Evolutionary conservation across 2,797 vertebrate species (phyloP), one percentile per base, ranked within the genome.

Genomic region (Thamnophis elegans): DNA sequence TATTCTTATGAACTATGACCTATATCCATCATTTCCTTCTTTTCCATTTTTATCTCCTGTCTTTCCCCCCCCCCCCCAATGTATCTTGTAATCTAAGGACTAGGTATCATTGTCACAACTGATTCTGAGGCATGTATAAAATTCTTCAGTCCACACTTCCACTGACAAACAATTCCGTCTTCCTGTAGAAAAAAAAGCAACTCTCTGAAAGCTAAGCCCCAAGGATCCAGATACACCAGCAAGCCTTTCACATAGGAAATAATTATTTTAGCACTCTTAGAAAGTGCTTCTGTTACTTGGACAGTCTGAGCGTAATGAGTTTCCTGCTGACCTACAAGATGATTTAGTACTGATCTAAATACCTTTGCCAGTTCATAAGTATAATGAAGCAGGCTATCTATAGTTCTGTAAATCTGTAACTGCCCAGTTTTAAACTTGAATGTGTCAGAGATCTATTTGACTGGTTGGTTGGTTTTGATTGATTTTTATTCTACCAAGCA

Each of bases 181-280:
- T 98, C 97, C 98, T 98, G 97, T 94, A 97, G 97, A 98, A 98
- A 95, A 97, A 98, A 98, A 95, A 97, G 97, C 96, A 95, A 96
- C 97, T 97, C 98, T 97, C 97, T 91, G 93, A 97, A 97, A 97
- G 97, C 94, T 47, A 89, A 96, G 95, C 97, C 96, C 96, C 1
- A 91, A 97, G 97, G 98, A 98, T 97, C 97, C 96, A 93, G 62
- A 93, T 96, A 92, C 97, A 96, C 96, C 96, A 95, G 97, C 91
- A 95, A 96, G 97, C 95, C 95, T 96, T 97, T 97, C 97, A 97
- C 98, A 97, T 98, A 97, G 98, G 98, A 98, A 97, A 97, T 97
- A 92, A 92, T 97, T 96, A 6, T 94, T 96, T 28, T 91, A 93
- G 96, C 96, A 89, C 96, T 97, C 95, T 95, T 62, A 96, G 96